Evolutionary conservation across 2,888 invertebrate species (phyloP).

Genomic region (Drosophila trichaetosa): DNA sequence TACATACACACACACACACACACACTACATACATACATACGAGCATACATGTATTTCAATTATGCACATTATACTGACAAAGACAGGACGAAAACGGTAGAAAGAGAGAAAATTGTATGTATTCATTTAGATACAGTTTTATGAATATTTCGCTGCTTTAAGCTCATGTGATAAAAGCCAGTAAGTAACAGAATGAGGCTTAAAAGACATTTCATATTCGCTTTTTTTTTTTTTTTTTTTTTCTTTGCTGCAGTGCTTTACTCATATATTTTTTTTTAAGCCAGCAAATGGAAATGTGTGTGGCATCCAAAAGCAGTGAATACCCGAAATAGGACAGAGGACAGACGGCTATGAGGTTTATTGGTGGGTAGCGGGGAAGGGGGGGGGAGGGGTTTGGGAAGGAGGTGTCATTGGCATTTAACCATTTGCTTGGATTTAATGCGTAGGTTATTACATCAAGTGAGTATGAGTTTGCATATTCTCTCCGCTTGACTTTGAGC

Average conservation of each 20-base stretch:
- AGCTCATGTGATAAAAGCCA: slow-evolving; percentile 65
- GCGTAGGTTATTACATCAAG: neutral
- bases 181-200: slow-evolving; percentile 59
- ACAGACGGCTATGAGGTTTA: neutral
- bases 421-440: slow-evolving; percentile 6
- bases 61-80: slow-evolving; percentile 55
- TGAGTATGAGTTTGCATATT: neutral
- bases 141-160: slow-evolving; percentile 38
- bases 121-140: slow-evolving; percentile 29
- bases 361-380: neutral
- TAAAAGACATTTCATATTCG: slow-evolving; percentile 64
- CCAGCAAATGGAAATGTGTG: neutral
- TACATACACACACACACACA: slow-evolving; percentile 15
- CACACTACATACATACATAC: neutral
- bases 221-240: slow-evolving; percentile 2
- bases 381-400: neutral
- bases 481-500: neutral
- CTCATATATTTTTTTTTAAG: slow-evolving; percentile 5
- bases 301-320: neutral
- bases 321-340: too few species aligned
- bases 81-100: neutral
- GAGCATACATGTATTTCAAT: slow-evolving; percentile 64
- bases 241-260: slow-evolving; percentile 1
- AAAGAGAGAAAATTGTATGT: neutral
- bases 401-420: slow-evolving; percentile 2